These are phyloP conservation scores for Ailuropoda melanoleuca DNA, from an alignment of 2,113 vertebrate genomes.

Conservation along the genomic window DNA sequence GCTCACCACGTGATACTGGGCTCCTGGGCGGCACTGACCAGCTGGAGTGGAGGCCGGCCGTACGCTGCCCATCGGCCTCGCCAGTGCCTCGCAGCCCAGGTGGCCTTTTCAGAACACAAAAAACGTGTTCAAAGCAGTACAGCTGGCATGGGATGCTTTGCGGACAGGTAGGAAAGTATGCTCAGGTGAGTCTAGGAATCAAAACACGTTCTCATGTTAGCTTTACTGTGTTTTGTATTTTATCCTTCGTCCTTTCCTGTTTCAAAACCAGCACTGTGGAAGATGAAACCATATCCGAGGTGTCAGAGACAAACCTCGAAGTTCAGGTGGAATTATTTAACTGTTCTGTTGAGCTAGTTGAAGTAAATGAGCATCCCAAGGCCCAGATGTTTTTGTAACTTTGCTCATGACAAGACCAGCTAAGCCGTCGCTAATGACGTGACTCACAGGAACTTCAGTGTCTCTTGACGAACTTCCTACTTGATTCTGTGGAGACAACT, in stretches of 20 bases:
- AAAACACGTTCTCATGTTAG: fast-evolving
- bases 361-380: fast-evolving
- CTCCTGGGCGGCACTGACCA: fast-evolving
- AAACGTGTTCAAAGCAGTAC: fast-evolving
- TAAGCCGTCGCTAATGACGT: fast-evolving
- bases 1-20: fast-evolving
- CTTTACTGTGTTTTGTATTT: fast-evolving
- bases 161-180: not conserved
- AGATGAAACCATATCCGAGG: not conserved
- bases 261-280: not conserved
- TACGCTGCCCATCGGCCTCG: fast-evolving
- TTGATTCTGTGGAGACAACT: not conserved
- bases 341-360: fast-evolving
- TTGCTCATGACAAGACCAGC: not conserved
- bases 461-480: not conserved
- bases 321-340: not conserved
- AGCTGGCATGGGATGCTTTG: not conserved
- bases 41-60: fast-evolving
- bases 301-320: not conserved
- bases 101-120: not conserved
- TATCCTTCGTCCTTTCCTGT: not conserved
- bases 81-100: fast-evolving
- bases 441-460: fast-evolving
- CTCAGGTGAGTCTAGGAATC: fast-evolving
- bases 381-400: not conserved